Evolutionary conservation across 2,113 vertebrate genomes (phyloP).

Genomic region (Candoia aspera): DNA sequence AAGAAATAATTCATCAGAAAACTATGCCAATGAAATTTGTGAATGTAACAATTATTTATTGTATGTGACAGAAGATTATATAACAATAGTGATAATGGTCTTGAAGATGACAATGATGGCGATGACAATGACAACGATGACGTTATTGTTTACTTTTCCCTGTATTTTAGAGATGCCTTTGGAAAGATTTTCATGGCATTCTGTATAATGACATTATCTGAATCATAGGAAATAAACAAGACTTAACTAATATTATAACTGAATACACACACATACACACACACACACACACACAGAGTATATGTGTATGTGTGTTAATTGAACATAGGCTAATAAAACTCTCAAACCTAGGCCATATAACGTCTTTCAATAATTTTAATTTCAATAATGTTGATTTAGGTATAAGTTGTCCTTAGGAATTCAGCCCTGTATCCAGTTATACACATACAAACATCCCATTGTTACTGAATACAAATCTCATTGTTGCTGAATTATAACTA

Average conservation of each 20-base stretch:
- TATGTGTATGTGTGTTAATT: slow-evolving; percentile 50
- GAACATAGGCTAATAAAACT: slow-evolving; percentile 58
- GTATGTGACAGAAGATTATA: slow-evolving; percentile 53
- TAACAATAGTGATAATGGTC: slow-evolving; percentile 52
- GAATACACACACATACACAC: slow-evolving; percentile 17
- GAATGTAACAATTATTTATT: slow-evolving; percentile 53
- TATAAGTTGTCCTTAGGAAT: not conserved
- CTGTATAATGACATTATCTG: slow-evolving; percentile 30
- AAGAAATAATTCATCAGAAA: not conserved
- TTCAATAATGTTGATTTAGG: slow-evolving; percentile 7
- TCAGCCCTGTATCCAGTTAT: not conserved
- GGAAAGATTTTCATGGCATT: slow-evolving; percentile 29
- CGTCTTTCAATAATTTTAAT: slow-evolving; percentile 15
- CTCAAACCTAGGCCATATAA: slow-evolving; percentile 55
- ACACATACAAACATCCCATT: not conserved
- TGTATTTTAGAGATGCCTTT: slow-evolving; percentile 35
- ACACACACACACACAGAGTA: not conserved
- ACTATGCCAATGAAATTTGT: slow-evolving; percentile 56
- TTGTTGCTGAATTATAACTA: slow-evolving; percentile 33
- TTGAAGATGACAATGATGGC: not conserved
- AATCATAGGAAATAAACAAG: slow-evolving; percentile 25
- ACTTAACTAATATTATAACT: slow-evolving; percentile 53
- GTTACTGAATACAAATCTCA: not conserved
- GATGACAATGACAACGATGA: too few relatives aligned
- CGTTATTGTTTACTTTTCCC: slow-evolving; percentile 42